Evolutionary conservation across 1,140 invertebrate genomes (phyloP).

Genomic region (Danaus plexippus): DNA sequence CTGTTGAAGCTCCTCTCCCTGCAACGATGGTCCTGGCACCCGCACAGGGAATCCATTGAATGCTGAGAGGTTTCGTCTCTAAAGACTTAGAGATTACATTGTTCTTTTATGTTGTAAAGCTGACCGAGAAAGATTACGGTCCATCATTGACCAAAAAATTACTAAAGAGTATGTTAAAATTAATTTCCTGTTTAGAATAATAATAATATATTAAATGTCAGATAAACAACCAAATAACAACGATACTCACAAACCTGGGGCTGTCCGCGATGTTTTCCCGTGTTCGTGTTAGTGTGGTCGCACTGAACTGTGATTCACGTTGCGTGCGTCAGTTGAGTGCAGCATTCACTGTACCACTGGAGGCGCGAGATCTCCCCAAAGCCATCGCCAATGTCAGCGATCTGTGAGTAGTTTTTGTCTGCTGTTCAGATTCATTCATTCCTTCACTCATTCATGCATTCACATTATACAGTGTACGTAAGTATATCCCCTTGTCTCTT

Average conservation of each 20-base stretch:
- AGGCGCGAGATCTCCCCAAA: slow-evolving; percentile 14
- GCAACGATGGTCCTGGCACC: no score
- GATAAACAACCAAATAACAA: slow-evolving; percentile 43
- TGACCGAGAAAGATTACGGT: no score
- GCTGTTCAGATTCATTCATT: no score
- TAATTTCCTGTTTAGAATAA: no score
- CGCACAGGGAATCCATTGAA: no score
- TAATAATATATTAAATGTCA: slow-evolving; percentile 16
- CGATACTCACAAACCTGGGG: slow-evolving; percentile 28
- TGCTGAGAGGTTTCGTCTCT: no score
- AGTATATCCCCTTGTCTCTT: not conserved
- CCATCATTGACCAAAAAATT: no score
- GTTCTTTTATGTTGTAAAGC: no score
- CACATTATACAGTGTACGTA: not conserved
- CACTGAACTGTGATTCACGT: slow-evolving; percentile 42
- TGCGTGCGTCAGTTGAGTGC: slow-evolving; percentile 37
- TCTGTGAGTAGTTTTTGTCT: slow-evolving; percentile 21
- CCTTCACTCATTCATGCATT: not conserved
- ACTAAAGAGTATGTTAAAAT: no score
- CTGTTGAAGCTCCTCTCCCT: no score
- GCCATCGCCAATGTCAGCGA: slow-evolving; percentile 26
- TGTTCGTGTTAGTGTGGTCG: slow-evolving; percentile 37
- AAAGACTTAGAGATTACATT: no score
- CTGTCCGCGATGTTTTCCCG: slow-evolving; percentile 23
- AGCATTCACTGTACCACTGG: slow-evolving; percentile 28